phyloP scores from a whole-genome alignment of 2,113 vertebrate genomes.

The Gallinago media region DNA sequence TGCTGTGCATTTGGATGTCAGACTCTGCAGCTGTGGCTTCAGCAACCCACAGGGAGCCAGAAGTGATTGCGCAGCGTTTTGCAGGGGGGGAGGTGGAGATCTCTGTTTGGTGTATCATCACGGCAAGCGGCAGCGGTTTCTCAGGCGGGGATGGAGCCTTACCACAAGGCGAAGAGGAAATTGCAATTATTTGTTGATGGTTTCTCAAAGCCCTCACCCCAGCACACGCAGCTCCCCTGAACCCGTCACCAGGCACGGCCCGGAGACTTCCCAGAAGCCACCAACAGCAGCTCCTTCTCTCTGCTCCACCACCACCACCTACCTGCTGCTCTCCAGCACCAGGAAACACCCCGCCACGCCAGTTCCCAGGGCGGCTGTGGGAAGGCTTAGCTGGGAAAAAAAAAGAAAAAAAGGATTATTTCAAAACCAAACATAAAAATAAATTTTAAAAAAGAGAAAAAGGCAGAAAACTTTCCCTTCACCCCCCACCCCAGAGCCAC shows the following conservation, averaged over 20 bases:
- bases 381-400: not conserved
- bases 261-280: not conserved
- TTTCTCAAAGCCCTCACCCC: conserved; percentile 6
- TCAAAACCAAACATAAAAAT: not conserved
- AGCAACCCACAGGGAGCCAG: not conserved
- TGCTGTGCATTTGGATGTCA: not conserved
- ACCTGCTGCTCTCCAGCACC: not conserved
- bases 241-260: not conserved
- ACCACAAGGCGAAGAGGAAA: conserved; percentile 18
- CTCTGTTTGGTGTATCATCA: not conserved
- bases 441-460: too few species aligned
- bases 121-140: not conserved
- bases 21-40: not conserved
- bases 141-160: not conserved
- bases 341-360: not conserved
- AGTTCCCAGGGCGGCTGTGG: not conserved
- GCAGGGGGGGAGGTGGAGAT: not conserved
- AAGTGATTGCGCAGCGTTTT: not conserved
- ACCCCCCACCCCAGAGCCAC: fast-evolving
- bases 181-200: conserved; percentile 1
- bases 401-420: not conserved
- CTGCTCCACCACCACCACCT: not conserved
- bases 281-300: not conserved
- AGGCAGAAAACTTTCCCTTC: not conserved
- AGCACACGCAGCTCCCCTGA: not conserved